Base-by-base conservation (phyloP, 2,888 invertebrate species). In the Euclidia mi region DNA sequence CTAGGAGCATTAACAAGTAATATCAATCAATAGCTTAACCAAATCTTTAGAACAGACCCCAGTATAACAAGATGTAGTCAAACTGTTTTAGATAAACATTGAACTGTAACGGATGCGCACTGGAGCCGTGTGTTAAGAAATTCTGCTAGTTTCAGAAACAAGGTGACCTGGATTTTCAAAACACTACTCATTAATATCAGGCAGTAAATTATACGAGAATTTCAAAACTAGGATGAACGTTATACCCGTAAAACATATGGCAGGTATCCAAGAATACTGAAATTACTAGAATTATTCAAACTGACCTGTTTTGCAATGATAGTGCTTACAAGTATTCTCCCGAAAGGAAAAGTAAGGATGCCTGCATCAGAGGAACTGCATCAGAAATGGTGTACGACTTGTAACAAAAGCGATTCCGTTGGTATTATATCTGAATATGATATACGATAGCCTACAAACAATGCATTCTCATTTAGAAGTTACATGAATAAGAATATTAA, bases 191-290 rank as follows among this genome's bases (percentile, higher is more conserved):
- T 59, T 35, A 32, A 61, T 35, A 57, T 47, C 28, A 31, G 15
- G 17, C 11, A 29, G 14, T 38, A 43, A 53, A 58, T 37, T 28
- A 41, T 29, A 35, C 6, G 31, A 38, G 47, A 44, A 43, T 64
- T 66, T 55, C 47, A 47, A 46, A 71, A 75, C 58, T 59, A 63
- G 60, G 48, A 50, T 56, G 34, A 51, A 53, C 57, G 44, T 45
- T 49, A 17, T 28, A 41, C 44, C 11, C 40, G 49, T 62, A 34
- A 56, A 58, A 44, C 14, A 3, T 37, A 57, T 68, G 76, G 65
- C 62, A 71, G 29, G 34, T 48, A 41, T 68, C 73, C 69, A 76
- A 62, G 42, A 62, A 52, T 18, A 48, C 56, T 68, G 59, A 57
- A 70, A 18, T 53, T 34, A 31, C 35, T 43, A 38, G 38, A 60